A percentile compares a stretch with the other conserved stretches of the same genome.
Conservation (phyloP, 1,140 invertebrate species). For the Anthonomus grandis region DNA sequence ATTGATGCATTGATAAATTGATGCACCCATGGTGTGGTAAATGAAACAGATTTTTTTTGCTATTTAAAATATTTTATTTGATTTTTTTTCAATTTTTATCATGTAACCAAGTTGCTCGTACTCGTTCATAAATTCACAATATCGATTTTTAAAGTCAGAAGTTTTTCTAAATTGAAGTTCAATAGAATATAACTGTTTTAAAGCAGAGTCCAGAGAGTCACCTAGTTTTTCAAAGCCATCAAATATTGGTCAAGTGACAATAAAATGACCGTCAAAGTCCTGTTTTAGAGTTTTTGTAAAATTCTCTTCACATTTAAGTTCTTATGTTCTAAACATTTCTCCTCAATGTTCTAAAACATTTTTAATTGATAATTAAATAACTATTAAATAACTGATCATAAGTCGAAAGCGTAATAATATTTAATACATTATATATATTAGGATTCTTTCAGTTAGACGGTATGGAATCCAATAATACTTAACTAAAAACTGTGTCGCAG, state of each 20-base stretch:
- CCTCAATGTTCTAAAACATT: background rate
- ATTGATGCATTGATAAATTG: too few relatives aligned
- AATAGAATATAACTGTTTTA: background rate
- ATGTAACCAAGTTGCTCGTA: too few relatives aligned
- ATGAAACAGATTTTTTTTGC: too few relatives aligned
- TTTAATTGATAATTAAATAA: background rate
- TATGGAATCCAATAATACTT: background rate
- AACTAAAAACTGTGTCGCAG: background rate
- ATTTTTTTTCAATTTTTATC: too few relatives aligned
- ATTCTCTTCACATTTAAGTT: background rate
- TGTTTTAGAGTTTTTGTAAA: background rate
- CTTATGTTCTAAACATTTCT: background rate
- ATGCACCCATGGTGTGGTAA: too few relatives aligned
- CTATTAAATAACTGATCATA: background rate
- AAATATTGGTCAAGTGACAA: background rate
- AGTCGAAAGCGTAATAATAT: too few relatives aligned
- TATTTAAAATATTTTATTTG: too few relatives aligned
- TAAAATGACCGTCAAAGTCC: background rate
- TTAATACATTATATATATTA: background rate
- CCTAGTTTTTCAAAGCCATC: background rate
- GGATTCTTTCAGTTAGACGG: background rate
- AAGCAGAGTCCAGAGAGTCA: background rate
- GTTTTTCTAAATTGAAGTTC: background rate
- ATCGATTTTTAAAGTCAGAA: background rate
- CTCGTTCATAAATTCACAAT: background rate